These are phyloP conservation scores for Apamea sordens DNA, from an alignment of 2,888 invertebrate species.

Conservation along the genomic window DNA sequence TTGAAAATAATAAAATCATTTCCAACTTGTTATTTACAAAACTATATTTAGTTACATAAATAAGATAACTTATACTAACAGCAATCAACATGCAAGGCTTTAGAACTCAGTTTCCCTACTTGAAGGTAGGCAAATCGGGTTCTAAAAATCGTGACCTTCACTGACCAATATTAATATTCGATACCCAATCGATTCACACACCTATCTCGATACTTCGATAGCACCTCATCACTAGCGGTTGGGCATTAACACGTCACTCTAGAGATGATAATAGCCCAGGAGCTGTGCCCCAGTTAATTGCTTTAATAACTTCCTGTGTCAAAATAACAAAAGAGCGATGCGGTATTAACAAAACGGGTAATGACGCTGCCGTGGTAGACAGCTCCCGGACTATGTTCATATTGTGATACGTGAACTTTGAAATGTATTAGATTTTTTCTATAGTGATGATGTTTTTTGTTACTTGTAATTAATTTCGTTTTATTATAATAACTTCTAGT, in stretches of 20 bases:
- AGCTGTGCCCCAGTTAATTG: constrained; percentile 89
- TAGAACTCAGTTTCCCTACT: no score
- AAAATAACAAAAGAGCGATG: constrained; percentile 90
- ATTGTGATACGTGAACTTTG: constrained; percentile 68
- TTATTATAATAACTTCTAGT: constrained; percentile 1
- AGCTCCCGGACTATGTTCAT: constrained; percentile 78
- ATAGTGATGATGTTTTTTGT: constrained; percentile 4
- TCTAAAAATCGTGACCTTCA: not conserved
- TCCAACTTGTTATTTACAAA: not conserved
- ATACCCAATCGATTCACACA: constrained; percentile 49
- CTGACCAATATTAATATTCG: constrained; percentile 1
- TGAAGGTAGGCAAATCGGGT: not conserved
- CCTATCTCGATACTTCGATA: constrained; percentile 27
- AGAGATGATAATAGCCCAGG: constrained; percentile 89
- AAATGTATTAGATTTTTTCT: constrained; percentile 46
- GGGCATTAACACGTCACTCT: constrained; percentile 89
- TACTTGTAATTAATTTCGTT: constrained; percentile 24
- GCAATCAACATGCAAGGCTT: not conserved
- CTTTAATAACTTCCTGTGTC: constrained; percentile 91
- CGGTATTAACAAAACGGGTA: constrained; percentile 86
- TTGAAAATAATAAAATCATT: not conserved
- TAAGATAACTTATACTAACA: not conserved
- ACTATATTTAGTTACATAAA: not conserved
- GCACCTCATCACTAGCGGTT: constrained; percentile 72
- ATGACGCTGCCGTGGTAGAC: constrained; percentile 77